Base-by-base conservation (phyloP, 2,113 vertebrate species). In the Alligator sinensis region DNA sequence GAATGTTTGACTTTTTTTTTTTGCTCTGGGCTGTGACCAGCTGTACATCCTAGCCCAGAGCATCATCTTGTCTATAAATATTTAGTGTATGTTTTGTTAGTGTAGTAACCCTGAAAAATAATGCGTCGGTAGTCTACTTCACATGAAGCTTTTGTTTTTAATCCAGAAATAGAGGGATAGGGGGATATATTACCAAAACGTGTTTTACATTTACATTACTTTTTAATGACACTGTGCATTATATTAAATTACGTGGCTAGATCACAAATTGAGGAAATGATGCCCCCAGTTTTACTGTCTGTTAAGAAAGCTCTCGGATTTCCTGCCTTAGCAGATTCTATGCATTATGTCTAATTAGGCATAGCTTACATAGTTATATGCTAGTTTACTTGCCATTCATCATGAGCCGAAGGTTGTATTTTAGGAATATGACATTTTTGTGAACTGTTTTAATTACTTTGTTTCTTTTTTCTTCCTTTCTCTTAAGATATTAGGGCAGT, bases 401-500 rank as follows among this genome's bases (percentile, higher is more conserved):
- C 63, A 28, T 86, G 80, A 86, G 74, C 58, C 83, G 85, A 84
- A 30, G n/a, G n/a, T 94, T 92, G 54, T 94, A 94, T 87, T 86
- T 96, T 91, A 94, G 89, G 80, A 93, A 28, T 10, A 24, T 0
- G 0, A 22, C 84, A 25, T 77, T 93, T 91, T 9, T 81, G 64
- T 94, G 66, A 86, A n/a, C 60, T 91, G 6, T 90, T 95, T 96
- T 94, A 91, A 92, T 90, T 86, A 59, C 22, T 89, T 60, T 59
- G 2, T 91, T 91, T 54, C 87, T 86, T 91, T 84, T 81, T 74
- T 88, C 8, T 63, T 95, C 38, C 84, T 94, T 87, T 94, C 77
- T 96, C 97, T 90, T 47, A 95, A 99, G 99, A 99, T 97, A 98
- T 99, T 82, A 98, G 99, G 82, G 99, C 99, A 80, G 97, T 98